phyloP scores from a whole-genome alignment of 2,888 invertebrate genomes.

The Drosophila kuntzei region DNA sequence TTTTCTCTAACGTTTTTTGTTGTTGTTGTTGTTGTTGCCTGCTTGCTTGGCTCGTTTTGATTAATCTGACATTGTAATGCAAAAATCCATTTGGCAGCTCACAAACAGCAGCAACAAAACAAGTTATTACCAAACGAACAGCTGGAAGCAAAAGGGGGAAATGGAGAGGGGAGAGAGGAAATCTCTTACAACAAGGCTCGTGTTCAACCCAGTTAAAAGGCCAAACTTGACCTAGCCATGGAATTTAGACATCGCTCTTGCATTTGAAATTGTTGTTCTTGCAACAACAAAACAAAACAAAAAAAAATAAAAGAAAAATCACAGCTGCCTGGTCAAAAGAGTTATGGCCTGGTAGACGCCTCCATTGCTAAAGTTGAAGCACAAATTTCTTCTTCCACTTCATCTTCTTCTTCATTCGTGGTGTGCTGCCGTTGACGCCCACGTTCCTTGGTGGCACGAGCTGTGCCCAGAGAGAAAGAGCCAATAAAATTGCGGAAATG shows the following conservation, averaged over 20 bases:
- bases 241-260: conserved; percentile 75
- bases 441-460: conserved; percentile 70
- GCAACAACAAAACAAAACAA: conserved; percentile 14
- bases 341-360: conserved; percentile 66
- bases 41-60: conserved; percentile 71
- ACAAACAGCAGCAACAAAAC: conserved; percentile 58
- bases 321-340: conserved; percentile 57
- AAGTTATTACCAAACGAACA: conserved; percentile 68
- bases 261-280: conserved; percentile 32
- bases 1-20: conserved; percentile 74
- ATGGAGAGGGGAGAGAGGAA: not conserved
- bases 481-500: conserved; percentile 82
- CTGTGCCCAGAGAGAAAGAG: conserved; percentile 26
- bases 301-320: conserved; percentile 12
- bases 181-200: conserved; percentile 61
- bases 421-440: conserved; percentile 60
- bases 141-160: conserved; percentile 6
- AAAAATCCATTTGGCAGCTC: conserved; percentile 79
- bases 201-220: conserved; percentile 78
- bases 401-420: not conserved
- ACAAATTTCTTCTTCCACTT: conserved; percentile 14
- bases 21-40: conserved; percentile 41
- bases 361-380: conserved; percentile 14
- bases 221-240: conserved; percentile 81
- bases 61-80: conserved; percentile 82